Percentiles rank a stretch among this genome's conserved stretches.
These are phyloP conservation scores for Parthenolecanium corni DNA, from an alignment of 2,888 invertebrate species.

Conservation along the genomic window DNA sequence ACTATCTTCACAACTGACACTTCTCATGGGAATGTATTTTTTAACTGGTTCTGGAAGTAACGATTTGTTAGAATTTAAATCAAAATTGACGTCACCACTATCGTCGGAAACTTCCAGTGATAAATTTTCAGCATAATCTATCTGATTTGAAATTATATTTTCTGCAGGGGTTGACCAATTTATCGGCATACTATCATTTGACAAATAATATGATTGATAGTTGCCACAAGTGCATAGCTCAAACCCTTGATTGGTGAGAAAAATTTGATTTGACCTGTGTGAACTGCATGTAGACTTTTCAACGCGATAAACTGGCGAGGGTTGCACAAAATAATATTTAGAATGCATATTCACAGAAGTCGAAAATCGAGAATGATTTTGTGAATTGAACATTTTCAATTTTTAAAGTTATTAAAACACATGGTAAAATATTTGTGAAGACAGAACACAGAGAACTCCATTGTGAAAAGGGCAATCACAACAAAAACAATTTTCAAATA, in stretches of 20 bases:
- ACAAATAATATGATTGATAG: not conserved
- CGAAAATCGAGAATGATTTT: too few species aligned
- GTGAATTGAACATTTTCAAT: too few species aligned
- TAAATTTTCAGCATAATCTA: too few species aligned
- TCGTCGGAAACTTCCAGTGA: not conserved
- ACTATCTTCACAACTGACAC: constrained; percentile 6
- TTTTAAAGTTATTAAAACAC: too few species aligned
- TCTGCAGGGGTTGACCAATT: too few species aligned
- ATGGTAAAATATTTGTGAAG: too few species aligned
- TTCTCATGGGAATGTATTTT: not conserved
- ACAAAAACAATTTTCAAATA: too few species aligned
- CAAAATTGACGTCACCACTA: not conserved
- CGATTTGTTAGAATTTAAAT: not conserved
- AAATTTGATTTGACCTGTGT: not conserved
- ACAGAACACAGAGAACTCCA: too few species aligned
- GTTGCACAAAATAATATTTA: not conserved
- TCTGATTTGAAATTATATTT: too few species aligned
- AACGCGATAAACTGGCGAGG: not conserved
- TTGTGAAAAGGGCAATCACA: too few species aligned
- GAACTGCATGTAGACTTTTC: not conserved
- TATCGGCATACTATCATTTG: not conserved
- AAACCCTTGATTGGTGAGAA: constrained; percentile 7
- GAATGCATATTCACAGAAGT: too few species aligned
- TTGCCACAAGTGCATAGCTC: constrained; percentile 1
- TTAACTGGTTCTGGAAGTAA: not conserved